Evolutionary conservation across 64 coral and sea anemone species (phyloP), one percentile per base, ranked within the genome.

Genomic region (Montipora cactus): DNA sequence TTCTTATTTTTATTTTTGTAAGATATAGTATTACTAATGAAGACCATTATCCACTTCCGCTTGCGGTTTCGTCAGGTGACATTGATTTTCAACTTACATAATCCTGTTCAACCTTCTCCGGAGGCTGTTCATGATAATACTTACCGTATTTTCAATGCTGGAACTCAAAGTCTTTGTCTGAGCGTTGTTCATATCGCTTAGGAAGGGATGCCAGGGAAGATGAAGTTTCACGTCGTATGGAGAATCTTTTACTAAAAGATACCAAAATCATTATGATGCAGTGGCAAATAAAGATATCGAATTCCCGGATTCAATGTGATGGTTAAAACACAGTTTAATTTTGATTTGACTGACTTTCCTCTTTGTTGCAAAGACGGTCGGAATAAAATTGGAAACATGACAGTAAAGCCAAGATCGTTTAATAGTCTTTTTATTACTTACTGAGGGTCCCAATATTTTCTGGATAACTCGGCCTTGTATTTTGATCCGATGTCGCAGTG

Each of bases 221-320:
- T 93, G 83, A 5, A 93, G 53, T 67, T 93, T 86, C n/a, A 93
- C 75, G 52, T 93, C 91, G 28, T 57, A 93, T 61, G 78, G 81
- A 79, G 79, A 93, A 59, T 93, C 91, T 80, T 93, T 59, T 78
- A 87, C 91, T 93, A 50, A 49, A 20, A 89, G 44, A 28, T 4
- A 89, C 21, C 78, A 89, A 79, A 23, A 5, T 68, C 18, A 71
- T 71, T 7, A 25, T 72, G 0, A 83, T 59, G 16, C 22, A 46
- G 37, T 37, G 37, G 37, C 37, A 37, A 37, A 37, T 37, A 37
- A 37, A 37, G 37, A 37, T 37, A 37, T 37, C 37, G 37, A 37
- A 37, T 37, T 37, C 37, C 37, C 37, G 37, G 37, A 37, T 37
- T 2, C 37, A 37, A 37, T 37, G 37, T 37, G 37, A 37, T 37